Base-by-base conservation (phyloP, 2,797 vertebrate species). In the Zenarchopterus dispar region DNA sequence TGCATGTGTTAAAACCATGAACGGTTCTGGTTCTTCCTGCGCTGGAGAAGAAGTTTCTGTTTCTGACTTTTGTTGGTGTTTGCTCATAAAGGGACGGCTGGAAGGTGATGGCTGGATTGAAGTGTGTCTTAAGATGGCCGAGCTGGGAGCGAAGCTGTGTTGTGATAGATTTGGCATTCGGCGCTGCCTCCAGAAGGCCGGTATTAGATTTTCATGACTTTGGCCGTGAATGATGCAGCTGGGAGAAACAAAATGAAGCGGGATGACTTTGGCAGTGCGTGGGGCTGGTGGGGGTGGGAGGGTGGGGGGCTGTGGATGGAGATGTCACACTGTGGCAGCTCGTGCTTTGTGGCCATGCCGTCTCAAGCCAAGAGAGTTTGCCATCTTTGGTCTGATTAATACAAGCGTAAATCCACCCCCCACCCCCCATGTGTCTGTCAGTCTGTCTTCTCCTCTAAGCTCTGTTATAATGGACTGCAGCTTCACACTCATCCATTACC, bases 261-360 rank as follows among this genome's bases (percentile, higher is more conserved):
- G 23, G 15, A 45, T 11, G 15, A 21, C 50, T 66, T 56, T 76
- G 78, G 84, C 78, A 21, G 22, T 31, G 16, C 1, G 1, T 31
- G 73, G 46, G 68, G 41, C 75, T 55, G 74, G 73, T 64, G 72
- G 65, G 75, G 70, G 62, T 70, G 28, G 43, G 66, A 67, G 71
- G 67, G 36, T 79, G 68, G 71, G 28, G 43, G 66, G 65, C 71
- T 69, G 36, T 79, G 68, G 71, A 79, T 72, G 68, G 55, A 81
- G 70, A 74, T 69, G 69, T 71, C 58, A 56, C 58, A n/a, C 52
- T 42, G 61, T 33, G 62, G 58, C 71, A 63, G 73, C 56, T 48
- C 56, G 55, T 45, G 56, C 58, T 59, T 51, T 46, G 67, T 43
- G 31, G 65, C 50, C 33, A 46, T 57, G 53, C 42, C 21, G 48